Evolutionary conservation across 2,797 vertebrate species (phyloP).

Genomic region (Ceyx erithaca): DNA sequence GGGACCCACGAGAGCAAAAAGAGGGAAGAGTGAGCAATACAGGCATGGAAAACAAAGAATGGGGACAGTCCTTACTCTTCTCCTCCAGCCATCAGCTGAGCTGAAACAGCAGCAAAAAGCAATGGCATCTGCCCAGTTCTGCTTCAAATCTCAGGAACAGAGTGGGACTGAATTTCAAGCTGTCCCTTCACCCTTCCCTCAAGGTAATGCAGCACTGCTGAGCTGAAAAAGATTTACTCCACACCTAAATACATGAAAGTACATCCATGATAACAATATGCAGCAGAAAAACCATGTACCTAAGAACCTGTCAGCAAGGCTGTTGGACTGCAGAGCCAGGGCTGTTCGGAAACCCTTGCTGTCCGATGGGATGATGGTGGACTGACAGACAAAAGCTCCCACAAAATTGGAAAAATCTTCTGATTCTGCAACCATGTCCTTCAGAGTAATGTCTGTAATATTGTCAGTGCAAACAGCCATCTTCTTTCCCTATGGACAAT

Average conservation of each 20-base stretch:
- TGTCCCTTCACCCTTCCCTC: background rate
- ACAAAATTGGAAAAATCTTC: slow-evolving; percentile 86
- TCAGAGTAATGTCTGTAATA: slow-evolving; percentile 89
- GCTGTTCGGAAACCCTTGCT: slow-evolving; percentile 93
- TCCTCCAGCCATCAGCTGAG: background rate
- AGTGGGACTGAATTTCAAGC: background rate
- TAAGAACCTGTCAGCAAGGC: slow-evolving; percentile 91
- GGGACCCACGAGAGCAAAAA: background rate
- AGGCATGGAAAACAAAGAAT: background rate
- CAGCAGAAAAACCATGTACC: slow-evolving; percentile 78
- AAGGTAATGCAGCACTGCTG: background rate
- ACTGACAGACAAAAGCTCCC: slow-evolving; percentile 94
- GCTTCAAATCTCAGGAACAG: background rate
- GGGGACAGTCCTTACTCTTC: background rate
- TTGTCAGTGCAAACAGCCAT: slow-evolving; percentile 92
- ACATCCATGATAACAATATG: background rate
- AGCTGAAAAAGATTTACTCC: background rate
- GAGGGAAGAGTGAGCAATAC: background rate
- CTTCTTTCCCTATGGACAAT: slow-evolving; percentile 80
- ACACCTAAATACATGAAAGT: background rate
- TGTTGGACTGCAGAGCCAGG: slow-evolving; percentile 94
- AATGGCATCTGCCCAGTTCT: background rate
- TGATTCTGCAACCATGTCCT: slow-evolving; percentile 85
- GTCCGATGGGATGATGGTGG: slow-evolving; percentile 94
- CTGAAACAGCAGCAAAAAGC: background rate